Evolutionary conservation across 2,888 invertebrate species (phyloP).

Genomic region (Augochlorella aurata): DNA sequence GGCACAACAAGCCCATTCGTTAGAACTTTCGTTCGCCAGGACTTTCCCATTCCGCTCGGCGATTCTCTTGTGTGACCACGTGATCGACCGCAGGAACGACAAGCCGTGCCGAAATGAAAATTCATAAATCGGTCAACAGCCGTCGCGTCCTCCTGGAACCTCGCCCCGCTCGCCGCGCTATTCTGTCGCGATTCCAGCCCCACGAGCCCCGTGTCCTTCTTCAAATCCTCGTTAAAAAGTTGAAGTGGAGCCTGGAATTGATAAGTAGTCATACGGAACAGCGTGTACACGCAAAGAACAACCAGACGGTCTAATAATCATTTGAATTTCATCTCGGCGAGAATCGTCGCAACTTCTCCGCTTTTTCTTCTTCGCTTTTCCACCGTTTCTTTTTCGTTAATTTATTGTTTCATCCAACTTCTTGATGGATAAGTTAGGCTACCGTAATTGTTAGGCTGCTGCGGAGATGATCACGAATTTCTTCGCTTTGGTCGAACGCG

Average conservation of each 20-base stretch:
- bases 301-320: conserved; percentile 34
- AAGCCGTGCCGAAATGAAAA: conserved; percentile 40
- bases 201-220: conserved; percentile 58
- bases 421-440: too few relatives aligned
- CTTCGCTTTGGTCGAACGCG: too few relatives aligned
- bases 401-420: too few relatives aligned
- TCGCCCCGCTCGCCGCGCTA: too few relatives aligned
- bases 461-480: too few relatives aligned
- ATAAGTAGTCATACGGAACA: conserved; percentile 53
- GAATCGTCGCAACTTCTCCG: too few relatives aligned
- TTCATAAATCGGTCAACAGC: conserved; percentile 60
- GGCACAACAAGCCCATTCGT: conserved; percentile 39
- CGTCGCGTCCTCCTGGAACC: conserved; percentile 9
- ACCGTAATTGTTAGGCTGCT: too few relatives aligned
- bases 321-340: conserved; percentile 1
- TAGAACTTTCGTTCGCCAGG: conserved; percentile 1
- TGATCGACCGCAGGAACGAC: conserved; percentile 8
- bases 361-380: too few relatives aligned
- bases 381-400: too few relatives aligned
- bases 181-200: too few relatives aligned
- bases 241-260: conserved; percentile 67
- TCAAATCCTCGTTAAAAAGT: conserved; percentile 77
- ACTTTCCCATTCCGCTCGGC: too few relatives aligned
- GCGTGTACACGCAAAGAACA: conserved; percentile 5
- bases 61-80: not conserved